phyloP scores from a whole-genome alignment of 2,888 invertebrate species.

The Emesis russula region DNA sequence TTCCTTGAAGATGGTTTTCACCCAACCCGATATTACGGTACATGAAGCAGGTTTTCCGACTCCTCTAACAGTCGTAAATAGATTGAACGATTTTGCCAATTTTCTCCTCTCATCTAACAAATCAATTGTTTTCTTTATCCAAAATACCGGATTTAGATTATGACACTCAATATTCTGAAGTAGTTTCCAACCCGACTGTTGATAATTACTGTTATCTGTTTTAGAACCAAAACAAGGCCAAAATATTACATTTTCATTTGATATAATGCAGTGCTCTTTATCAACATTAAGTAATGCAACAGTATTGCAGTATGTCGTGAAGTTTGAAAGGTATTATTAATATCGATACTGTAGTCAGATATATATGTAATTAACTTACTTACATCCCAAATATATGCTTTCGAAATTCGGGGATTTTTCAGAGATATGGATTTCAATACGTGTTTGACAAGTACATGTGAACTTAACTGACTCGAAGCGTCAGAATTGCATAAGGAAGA shows the following conservation, averaged over 20 bases:
- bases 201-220: too few relatives aligned
- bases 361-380: not conserved
- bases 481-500: constrained; percentile 67
- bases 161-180: not conserved
- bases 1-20: constrained; percentile 34
- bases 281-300: too few relatives aligned
- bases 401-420: constrained; percentile 36
- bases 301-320: constrained; percentile 38
- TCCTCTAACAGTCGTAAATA: constrained; percentile 12
- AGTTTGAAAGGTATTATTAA: not conserved
- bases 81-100: not conserved
- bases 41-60: constrained; percentile 2
- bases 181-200: constrained; percentile 40
- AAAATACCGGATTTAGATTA: not conserved
- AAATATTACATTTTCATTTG: too few relatives aligned
- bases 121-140: not conserved
- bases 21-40: constrained; percentile 3
- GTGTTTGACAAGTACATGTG: constrained; percentile 57
- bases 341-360: constrained; percentile 11
- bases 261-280: too few relatives aligned
- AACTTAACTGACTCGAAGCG: constrained; percentile 35
- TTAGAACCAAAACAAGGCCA: too few relatives aligned
- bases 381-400: constrained; percentile 49
- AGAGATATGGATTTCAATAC: constrained; percentile 52
- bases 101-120: not conserved